A percentile compares a stretch with the other conserved stretches of the same genome.
These are phyloP conservation scores for Pterocles gutturalis DNA, from an alignment of 2,113 vertebrate genomes.

Conservation along the genomic window DNA sequence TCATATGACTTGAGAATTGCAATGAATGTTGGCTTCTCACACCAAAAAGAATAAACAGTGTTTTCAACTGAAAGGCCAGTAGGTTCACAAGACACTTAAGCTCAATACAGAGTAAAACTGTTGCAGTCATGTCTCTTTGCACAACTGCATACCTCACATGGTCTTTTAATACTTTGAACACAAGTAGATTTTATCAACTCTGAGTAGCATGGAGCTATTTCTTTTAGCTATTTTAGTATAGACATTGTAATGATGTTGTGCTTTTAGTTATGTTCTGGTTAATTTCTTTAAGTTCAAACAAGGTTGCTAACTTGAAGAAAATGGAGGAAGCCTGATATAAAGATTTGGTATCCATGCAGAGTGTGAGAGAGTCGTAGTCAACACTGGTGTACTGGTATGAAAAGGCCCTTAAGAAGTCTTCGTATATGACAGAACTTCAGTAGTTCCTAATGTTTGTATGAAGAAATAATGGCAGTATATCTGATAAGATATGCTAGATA, in stretches of 20 bases:
- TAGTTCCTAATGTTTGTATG: background rate
- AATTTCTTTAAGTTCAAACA: background rate
- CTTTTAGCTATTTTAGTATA: background rate
- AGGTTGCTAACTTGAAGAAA: background rate
- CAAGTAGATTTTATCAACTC: background rate
- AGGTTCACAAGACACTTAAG: background rate
- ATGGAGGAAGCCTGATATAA: background rate
- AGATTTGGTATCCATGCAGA: background rate
- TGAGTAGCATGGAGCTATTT: background rate
- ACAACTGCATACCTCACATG: background rate
- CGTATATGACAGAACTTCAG: background rate
- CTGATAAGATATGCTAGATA: background rate
- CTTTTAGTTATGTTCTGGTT: background rate
- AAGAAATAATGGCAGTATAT: background rate
- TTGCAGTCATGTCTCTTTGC: background rate
- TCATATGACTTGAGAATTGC: conserved; percentile 28
- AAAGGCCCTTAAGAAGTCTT: background rate
- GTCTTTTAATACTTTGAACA: background rate
- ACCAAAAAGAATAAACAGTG: conserved; percentile 11
- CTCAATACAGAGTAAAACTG: background rate
- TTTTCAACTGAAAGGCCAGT: conserved; percentile 14
- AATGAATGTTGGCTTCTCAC: background rate
- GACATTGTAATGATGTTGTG: background rate
- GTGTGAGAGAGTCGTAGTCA: background rate
- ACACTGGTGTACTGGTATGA: background rate